Evolutionary conservation across 2,888 invertebrate species (phyloP), one percentile per base, ranked within the genome.

Genomic region (Aromia moschata): DNA sequence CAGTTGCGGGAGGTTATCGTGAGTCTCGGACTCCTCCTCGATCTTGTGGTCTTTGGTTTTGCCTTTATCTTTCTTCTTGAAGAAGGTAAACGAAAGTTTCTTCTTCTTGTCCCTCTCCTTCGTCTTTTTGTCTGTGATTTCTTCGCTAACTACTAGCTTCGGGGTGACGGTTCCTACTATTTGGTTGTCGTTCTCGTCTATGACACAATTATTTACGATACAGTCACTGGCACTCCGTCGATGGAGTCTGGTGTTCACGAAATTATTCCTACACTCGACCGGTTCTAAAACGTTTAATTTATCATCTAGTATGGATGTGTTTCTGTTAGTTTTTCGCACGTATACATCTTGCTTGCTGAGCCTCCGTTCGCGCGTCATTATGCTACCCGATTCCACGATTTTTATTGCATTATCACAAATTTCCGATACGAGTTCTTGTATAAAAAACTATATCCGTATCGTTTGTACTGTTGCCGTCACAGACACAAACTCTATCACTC

Each of bases 11-110:
- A 74, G 68, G 40, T 69, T 64, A 52, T 76, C 77, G 46, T 74
- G 74, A 18, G 63, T 70, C 47, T 75, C 73, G 12, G 67, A 52
- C 36, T 69, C 70, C 45, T 74, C 74, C 10, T 74, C 73, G 30
- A 62, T 65, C 56, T 65, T 70, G n/a, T 64, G 63, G n/a, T 72
- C 71, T 51, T 70, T 69, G 38, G 51, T 31, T 62, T 70, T 71
- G 14, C 55, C 31, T 46, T 69, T 70, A 15, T 70, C 70, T 44
- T 71, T 73, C 40, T 70, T 71, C 15, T 67, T 62, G 62, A 77
- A 77, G n/a, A 74, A 68, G 17, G 67, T 60, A 47, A 77, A 75
- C 0, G 75, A 74, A 5, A 76, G 52, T 15, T 71, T 72, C 54
- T 74, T 73, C 51, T 73, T 75, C 53, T 69, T 74, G 3, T 52